These are phyloP conservation scores for Lasiurus cinereus DNA, from an alignment of 2,113 vertebrate species.

Conservation along the genomic window DNA sequence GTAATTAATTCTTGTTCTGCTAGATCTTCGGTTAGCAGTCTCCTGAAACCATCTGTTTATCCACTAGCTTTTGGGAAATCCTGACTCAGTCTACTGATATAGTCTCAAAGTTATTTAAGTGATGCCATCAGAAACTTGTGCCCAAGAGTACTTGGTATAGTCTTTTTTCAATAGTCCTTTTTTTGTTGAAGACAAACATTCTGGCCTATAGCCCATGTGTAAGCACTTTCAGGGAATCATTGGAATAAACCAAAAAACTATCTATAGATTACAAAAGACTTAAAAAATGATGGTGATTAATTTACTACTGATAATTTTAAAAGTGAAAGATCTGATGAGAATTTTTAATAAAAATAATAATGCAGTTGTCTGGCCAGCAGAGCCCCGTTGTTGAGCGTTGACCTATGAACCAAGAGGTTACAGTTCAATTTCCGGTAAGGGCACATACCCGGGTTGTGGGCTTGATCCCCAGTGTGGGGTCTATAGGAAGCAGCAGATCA, in stretches of 20 bases:
- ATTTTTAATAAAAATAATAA: constrained; percentile 10
- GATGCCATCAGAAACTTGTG: background rate
- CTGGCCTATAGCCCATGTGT: background rate
- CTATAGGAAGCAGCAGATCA: too few relatives aligned
- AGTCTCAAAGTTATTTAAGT: constrained; percentile 26
- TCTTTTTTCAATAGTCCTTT: background rate
- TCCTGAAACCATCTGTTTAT: constrained; percentile 30
- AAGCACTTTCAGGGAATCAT: constrained; percentile 28
- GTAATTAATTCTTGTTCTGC: constrained; percentile 66
- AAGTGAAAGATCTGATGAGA: constrained; percentile 5
- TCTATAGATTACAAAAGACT: background rate
- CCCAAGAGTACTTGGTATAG: background rate
- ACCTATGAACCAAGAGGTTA: too few relatives aligned
- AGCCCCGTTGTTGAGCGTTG: too few relatives aligned
- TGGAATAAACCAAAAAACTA: background rate
- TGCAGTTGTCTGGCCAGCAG: background rate
- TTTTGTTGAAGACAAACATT: background rate
- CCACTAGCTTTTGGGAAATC: constrained; percentile 47
- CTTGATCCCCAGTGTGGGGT: too few relatives aligned
- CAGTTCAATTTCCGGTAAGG: too few relatives aligned
- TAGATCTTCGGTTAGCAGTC: constrained; percentile 38
- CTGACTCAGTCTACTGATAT: background rate
- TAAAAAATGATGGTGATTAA: constrained; percentile 24
- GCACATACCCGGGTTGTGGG: too few relatives aligned
- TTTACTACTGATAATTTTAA: constrained; percentile 9